These are phyloP conservation scores for Scomber scombrus DNA, from an alignment of 2,113 vertebrate genomes.

Conservation along the genomic window DNA sequence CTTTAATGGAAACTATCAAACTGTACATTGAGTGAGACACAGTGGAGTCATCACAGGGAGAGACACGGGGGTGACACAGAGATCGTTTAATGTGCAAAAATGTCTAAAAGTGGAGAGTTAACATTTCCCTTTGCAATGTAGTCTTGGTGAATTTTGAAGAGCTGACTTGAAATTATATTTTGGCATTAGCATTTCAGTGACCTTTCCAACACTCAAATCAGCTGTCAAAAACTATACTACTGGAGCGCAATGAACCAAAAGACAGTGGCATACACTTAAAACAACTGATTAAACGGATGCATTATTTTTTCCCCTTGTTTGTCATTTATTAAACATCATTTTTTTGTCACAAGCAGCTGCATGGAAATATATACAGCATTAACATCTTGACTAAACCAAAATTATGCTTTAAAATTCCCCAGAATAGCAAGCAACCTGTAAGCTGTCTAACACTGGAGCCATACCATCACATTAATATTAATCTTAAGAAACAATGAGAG, in stretches of 20 bases:
- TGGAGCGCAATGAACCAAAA: conserved; percentile 27
- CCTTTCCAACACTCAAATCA: conserved; percentile 65
- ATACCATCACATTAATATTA: conserved; percentile 27
- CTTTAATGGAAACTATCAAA: conserved; percentile 59
- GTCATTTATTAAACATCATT: too few species aligned
- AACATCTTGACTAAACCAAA: neutral
- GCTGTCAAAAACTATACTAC: conserved; percentile 43
- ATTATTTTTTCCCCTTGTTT: neutral
- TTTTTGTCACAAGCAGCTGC: neutral
- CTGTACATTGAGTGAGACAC: conserved; percentile 12
- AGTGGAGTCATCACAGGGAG: conserved; percentile 26
- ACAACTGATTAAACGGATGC: conserved; percentile 25
- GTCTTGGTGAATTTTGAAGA: conserved; percentile 50
- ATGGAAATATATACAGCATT: neutral
- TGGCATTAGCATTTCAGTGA: conserved; percentile 61
- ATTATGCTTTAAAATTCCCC: conserved; percentile 1
- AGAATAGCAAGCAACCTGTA: conserved; percentile 33
- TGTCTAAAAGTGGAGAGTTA: conserved; percentile 31
- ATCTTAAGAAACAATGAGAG: conserved; percentile 46
- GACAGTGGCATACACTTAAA: conserved; percentile 29
- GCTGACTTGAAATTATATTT: conserved; percentile 59
- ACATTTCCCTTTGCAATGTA: conserved; percentile 32
- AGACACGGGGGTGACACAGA: conserved; percentile 18
- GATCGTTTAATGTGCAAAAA: conserved; percentile 37
- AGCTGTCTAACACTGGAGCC: conserved; percentile 8